Base-by-base conservation (phyloP, 2,113 vertebrate species). In the Reinhardtius hippoglossoides region DNA sequence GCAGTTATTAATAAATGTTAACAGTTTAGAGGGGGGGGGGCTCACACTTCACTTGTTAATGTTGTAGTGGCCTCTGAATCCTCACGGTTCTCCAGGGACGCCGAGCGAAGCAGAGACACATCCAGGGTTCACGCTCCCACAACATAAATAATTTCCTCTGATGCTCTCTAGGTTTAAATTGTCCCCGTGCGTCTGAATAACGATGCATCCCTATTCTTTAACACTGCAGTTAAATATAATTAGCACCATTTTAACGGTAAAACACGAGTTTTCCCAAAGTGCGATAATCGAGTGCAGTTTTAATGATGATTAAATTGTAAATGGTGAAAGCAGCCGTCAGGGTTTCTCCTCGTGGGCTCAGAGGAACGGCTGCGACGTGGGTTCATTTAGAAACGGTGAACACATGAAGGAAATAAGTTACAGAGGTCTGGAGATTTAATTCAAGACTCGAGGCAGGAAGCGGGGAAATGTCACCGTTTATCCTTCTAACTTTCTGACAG, bases 121-220 rank as follows among this genome's bases (percentile, higher is more conserved):
- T 31, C 31, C 61, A 63, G 62, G 59, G 26, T 3, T 31, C 2
- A 35, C 9, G 54, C 31, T 69, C 74, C 72, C 74, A 59, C 64
- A 12, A 26, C 71, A 83, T 78, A 14, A 79, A 79, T 88, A 40
- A 86, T 86, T 86, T 10, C 9, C 56, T 60, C 13, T 21, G 27
- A 61, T 66, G 48, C 63, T 67, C 42, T 64, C 23, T 20, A 63
- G 71, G 42, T 65, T 57, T 18, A 58, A n/a, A 0, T 6, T n/a
- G 18, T 42, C 55, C 48, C 54, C 60, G 44, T 4, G 31, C 16
- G 35, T 1, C 48, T 48, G 23, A 59, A 40, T 46, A 23, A 48
- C 0, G 15, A 54, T 52, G 27, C 46, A 44, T 56, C 18, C 0
- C 16, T 26, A 7, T 16, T 21, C 50, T 24, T 44, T n/a, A 20